Evolutionary conservation across 2,888 invertebrate species (phyloP), one percentile per base, ranked within the genome.

Genomic region (Meteorus colon): DNA sequence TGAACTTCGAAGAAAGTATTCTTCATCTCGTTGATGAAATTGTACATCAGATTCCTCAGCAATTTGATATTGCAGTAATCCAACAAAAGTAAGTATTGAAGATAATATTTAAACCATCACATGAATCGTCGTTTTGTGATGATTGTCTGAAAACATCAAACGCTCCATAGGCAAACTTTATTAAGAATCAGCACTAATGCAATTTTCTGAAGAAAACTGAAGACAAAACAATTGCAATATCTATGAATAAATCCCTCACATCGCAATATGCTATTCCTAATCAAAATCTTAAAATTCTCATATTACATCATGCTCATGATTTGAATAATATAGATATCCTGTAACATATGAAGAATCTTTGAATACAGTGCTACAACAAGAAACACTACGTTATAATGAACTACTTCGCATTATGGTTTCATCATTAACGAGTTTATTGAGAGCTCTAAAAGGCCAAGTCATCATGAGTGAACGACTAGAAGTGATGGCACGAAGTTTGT

Each of bases 361-460:
- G 89, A 97, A 97, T 89, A 97, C 97, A 0, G 97, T 97, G 14
- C 90, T 97, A 14, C 92, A 94, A 8, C 97, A 97, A 89, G 97
- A 97, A 89, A 94, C 95, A 41, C 94, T 95, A 80, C 92, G 96
- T 77, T 97, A 94, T 88, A 94, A 96, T 83, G 92, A 91, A 69
- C 88, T 96, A 24, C 89, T 96, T 34, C 14, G 71, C 1, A 87
- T 83, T 8, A 91, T 93, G 16, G 93, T 93, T 67, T 88, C 88
- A 10, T 90, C 90, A n/a, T 92, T 84, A 78, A 91, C 91, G 74
- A 93, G 94, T 82, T 86, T 94, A 31, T 87, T 94, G 79, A 95
- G 94, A 87, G 95, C 95, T 0, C 89, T 96, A 27, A 95, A 94
- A 85, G 96, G 96, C 10, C 88, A 95, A 59, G 94, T 95, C 45